Evolutionary conservation across 2,113 vertebrate species (phyloP), one percentile per base, ranked within the genome.

Genomic region (Oryctolagus cuniculus): DNA sequence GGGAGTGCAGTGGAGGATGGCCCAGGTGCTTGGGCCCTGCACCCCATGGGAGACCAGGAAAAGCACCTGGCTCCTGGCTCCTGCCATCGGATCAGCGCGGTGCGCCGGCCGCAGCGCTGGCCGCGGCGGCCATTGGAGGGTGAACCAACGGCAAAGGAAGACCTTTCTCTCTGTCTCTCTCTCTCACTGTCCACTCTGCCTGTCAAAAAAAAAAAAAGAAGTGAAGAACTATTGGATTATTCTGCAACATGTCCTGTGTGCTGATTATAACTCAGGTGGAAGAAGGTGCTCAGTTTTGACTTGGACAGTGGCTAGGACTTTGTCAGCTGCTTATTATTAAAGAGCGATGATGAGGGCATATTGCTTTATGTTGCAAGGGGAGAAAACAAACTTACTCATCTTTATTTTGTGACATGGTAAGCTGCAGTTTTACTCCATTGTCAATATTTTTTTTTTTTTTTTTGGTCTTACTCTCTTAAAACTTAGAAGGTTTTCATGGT

Each of bases 401-500:
- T 78, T 81, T 34, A 74, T 79, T 90, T 84, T 49, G 31, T 74
- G 70, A 84, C 38, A 6, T 53, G 53, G 70, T 81, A n/a, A 87
- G 5, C 1, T 67, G 49, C 74, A 55, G 51, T 94, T 87, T 82
- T 86, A 44, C 19, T n/a, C 22, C 10, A 36, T 55, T 81, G 38
- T 72, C n/a, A 89, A 91, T n/a, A n/a, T n/a, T n/a, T n/a, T n/a
- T n/a, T 15, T 94, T 84, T 44, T 10, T 93, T 73, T 80, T 84
- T 53, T 36, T 93, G 13, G 3, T 63, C n/a, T 83, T 49, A n/a
- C 29, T 10, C 53, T 82, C 24, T 73, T 77, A 91, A 88, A 89
- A 29, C 38, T 86, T 80, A 66, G 12, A 73, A 67, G 27, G 70
- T 80, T 67, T 53, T 49, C 66, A 34, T 75, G 24, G 10, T 78